phyloP scores from a whole-genome alignment of 2,888 invertebrate genomes.

The Phortica okadai region DNA sequence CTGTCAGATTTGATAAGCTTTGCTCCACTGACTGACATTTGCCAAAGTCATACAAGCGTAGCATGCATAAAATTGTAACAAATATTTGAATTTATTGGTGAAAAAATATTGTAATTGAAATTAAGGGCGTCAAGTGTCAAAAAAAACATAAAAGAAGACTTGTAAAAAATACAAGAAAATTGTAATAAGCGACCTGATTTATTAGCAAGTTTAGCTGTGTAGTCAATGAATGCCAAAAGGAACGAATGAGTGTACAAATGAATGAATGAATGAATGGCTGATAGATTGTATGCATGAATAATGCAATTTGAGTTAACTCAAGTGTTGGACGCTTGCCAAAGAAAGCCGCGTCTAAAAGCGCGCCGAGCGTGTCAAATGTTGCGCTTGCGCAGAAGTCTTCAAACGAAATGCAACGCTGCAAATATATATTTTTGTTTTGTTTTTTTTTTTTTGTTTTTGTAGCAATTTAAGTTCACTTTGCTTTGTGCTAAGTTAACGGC shows the following conservation, averaged over 20 bases:
- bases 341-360: neutral
- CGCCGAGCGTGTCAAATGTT: constrained; percentile 12
- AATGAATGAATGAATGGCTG: neutral
- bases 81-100: too few relatives aligned
- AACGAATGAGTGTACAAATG: constrained; percentile 2
- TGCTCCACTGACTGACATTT: too few relatives aligned
- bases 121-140: neutral
- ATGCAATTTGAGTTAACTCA: neutral
- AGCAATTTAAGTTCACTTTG: neutral
- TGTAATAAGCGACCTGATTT: neutral
- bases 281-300: neutral
- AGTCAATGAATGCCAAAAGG: neutral
- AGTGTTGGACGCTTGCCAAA: constrained; percentile 10
- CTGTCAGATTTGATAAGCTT: too few relatives aligned
- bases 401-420: neutral
- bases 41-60: too few relatives aligned
- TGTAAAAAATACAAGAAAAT: neutral
- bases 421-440: neutral
- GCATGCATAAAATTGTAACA: too few relatives aligned
- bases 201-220: neutral
- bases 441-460: neutral
- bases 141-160: neutral
- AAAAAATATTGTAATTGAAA: neutral
- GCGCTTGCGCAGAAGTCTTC: constrained; percentile 24
- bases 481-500: neutral